Evolutionary conservation across 2,888 invertebrate species (phyloP).

Genomic region (Tethea ocularis): DNA sequence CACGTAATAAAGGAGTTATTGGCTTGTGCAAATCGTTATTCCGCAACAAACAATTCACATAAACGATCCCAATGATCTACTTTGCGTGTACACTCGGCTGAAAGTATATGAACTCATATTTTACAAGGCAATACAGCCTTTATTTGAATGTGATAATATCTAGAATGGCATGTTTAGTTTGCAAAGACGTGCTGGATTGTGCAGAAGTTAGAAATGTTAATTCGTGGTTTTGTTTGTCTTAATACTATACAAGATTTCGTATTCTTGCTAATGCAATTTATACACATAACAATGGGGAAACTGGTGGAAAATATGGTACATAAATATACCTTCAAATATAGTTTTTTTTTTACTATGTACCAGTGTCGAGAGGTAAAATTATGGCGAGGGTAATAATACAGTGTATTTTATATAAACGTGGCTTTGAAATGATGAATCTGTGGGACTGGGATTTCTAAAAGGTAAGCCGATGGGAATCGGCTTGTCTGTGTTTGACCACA

Average conservation of each 20-base stretch:
- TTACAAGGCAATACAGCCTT: background rate
- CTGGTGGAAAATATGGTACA: background rate
- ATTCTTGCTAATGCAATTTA: conserved; percentile 1
- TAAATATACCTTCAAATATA: too few relatives aligned
- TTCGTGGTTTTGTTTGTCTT: conserved; percentile 3
- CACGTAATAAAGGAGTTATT: background rate
- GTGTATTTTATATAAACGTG: too few relatives aligned
- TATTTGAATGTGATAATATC: background rate
- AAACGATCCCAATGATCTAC: conserved; percentile 3
- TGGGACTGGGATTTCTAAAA: too few relatives aligned
- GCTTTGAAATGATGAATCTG: too few relatives aligned
- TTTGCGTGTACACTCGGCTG: background rate
- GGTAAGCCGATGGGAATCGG: too few relatives aligned
- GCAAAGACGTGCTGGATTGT: background rate
- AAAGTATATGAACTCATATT: conserved; percentile 1
- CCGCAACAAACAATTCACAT: background rate
- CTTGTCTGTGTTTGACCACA: too few relatives aligned
- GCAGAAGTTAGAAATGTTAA: background rate
- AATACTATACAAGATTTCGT: background rate
- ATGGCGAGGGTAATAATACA: too few relatives aligned
- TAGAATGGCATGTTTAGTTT: background rate
- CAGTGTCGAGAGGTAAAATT: background rate
- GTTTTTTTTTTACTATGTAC: too few relatives aligned
- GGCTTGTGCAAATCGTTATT: background rate
- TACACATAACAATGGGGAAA: background rate